These are phyloP conservation scores for Catamblyrhynchus diadema DNA, from an alignment of 2,797 vertebrate species.

Conservation along the genomic window DNA sequence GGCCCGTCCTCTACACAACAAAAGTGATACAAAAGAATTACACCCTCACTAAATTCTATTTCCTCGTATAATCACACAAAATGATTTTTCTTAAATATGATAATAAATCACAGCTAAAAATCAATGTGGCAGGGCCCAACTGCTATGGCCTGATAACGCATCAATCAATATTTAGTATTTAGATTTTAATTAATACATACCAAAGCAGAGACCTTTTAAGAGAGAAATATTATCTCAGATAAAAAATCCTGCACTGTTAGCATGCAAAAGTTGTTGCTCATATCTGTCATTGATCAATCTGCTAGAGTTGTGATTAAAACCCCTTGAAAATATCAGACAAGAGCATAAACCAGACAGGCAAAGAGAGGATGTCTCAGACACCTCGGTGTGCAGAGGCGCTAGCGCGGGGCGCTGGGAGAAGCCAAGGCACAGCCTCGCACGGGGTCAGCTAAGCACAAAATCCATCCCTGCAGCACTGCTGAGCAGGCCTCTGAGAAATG, in stretches of 20 bases:
- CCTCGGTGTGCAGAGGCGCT: background rate
- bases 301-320: slow-evolving; percentile 85
- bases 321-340: slow-evolving; percentile 74
- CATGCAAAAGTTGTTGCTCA: slow-evolving; percentile 87
- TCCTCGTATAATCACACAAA: slow-evolving; percentile 96
- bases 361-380: background rate
- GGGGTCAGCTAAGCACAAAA: background rate
- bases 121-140: slow-evolving; percentile 93
- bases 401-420: background rate
- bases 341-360: slow-evolving; percentile 58
- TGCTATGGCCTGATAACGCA: slow-evolving; percentile 97
- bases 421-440: rapidly evolving
- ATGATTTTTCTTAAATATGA: slow-evolving; percentile 99
- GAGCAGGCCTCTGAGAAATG: background rate
- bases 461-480: background rate
- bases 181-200: slow-evolving; percentile 99
- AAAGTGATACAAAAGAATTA: slow-evolving; percentile 92
- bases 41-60: slow-evolving; percentile 92
- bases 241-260: slow-evolving; percentile 83
- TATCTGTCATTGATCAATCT: slow-evolving; percentile 94
- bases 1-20: slow-evolving; percentile 82
- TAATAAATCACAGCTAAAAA: slow-evolving; percentile 98
- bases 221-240: slow-evolving; percentile 97
- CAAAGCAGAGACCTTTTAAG: slow-evolving; percentile 82
- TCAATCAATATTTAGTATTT: slow-evolving; percentile 99